Conservation (phyloP, 2,888 invertebrate genomes). For the Parasteatoda lunata region DNA sequence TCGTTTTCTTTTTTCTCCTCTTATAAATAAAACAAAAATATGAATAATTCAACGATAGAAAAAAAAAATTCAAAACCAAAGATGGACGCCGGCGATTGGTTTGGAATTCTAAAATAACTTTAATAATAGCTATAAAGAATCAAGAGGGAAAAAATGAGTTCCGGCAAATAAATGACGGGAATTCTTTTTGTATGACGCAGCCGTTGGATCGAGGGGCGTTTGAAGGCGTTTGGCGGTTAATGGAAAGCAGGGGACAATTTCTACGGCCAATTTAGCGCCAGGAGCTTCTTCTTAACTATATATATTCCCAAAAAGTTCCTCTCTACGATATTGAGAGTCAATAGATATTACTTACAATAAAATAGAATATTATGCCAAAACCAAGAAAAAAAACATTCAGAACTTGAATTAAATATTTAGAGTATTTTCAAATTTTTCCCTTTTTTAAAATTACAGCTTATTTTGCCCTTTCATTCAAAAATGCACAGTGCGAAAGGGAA, state of each 20-base stretch:
- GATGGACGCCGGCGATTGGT: conserved; percentile 5
- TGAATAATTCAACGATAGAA: no score
- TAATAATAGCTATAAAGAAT: conserved; percentile 57
- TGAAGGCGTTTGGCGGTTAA: conserved; percentile 61
- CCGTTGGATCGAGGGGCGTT: conserved; percentile 31
- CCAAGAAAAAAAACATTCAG: no score
- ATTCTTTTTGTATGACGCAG: conserved; percentile 35
- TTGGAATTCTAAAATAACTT: conserved; percentile 7
- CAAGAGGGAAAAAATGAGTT: conserved; percentile 21
- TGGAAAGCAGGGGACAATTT: conserved; percentile 66
- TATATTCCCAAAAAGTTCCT: no score
- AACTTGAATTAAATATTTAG: no score
- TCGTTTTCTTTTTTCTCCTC: no score
- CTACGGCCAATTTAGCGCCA: conserved; percentile 58
- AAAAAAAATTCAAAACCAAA: not conserved
- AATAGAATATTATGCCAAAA: no score
- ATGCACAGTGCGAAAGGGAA: no score
- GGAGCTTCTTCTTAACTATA: conserved; percentile 16
- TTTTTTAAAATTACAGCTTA: no score
- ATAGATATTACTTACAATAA: conserved; percentile 6
- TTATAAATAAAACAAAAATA: no score
- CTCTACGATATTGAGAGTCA: conserved; percentile 27
- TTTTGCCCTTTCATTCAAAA: no score
- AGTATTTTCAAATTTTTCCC: no score
- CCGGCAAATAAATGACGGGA: conserved; percentile 53